Evolutionary conservation across 2,113 vertebrate genomes (phyloP).

Genomic region (Anhinga anhinga): DNA sequence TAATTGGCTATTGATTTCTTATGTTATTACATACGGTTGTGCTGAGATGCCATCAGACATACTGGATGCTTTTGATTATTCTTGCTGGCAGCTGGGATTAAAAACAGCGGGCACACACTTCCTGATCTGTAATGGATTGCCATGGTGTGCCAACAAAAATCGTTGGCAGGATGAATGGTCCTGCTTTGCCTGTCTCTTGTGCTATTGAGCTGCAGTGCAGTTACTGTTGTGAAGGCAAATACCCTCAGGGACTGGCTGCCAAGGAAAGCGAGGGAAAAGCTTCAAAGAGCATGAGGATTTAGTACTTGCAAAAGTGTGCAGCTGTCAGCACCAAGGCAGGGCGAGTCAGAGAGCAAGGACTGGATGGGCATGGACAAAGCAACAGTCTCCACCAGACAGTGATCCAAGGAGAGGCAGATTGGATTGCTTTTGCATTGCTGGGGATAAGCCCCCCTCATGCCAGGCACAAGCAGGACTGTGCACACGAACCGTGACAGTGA

Average conservation of each 20-base stretch:
- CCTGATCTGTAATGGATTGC: slow-evolving; percentile 54
- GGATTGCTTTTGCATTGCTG: not conserved
- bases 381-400: not conserved
- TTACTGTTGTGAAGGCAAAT: slow-evolving; percentile 16
- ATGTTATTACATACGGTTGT: slow-evolving; percentile 58
- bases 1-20: slow-evolving; percentile 73
- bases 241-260: not conserved
- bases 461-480: not conserved
- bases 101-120: slow-evolving; percentile 47
- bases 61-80: slow-evolving; percentile 60
- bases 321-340: not conserved
- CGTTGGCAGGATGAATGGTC: slow-evolving; percentile 45
- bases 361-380: not conserved
- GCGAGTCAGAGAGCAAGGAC: not conserved
- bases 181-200: slow-evolving; percentile 6
- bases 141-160: slow-evolving; percentile 27
- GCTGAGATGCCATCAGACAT: slow-evolving; percentile 20
- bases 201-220: slow-evolving; percentile 14
- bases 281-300: not conserved
- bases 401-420: not conserved
- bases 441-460: not conserved
- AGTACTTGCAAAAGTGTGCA: not conserved
- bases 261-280: not conserved
- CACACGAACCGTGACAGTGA: fast-evolving
- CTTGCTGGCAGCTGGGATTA: slow-evolving; percentile 58